Evolutionary conservation across 2,113 vertebrate species (phyloP).

Genomic region (Numida meleagris): DNA sequence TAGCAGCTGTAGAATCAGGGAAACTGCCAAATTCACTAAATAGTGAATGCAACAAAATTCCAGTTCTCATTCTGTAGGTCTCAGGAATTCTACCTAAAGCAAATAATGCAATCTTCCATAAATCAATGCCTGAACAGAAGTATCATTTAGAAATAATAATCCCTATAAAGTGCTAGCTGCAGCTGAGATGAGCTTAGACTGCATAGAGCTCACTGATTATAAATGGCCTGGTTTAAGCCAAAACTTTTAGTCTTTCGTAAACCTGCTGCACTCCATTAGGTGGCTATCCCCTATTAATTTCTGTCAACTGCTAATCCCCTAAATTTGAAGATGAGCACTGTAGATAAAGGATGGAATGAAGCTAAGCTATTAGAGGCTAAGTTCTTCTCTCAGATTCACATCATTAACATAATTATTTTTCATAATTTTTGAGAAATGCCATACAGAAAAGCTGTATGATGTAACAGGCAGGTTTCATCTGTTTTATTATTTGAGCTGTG

Average conservation of each 20-base stretch:
- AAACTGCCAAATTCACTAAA: background rate
- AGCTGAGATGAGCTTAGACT: background rate
- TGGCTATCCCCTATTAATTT: background rate
- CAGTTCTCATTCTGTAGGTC: background rate
- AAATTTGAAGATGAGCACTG: background rate
- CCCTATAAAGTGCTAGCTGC: background rate
- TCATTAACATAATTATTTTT: background rate
- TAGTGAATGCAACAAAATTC: background rate
- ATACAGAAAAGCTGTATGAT: background rate
- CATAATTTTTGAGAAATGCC: background rate
- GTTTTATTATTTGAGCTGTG: background rate
- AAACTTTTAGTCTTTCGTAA: background rate
- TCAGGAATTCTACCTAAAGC: background rate
- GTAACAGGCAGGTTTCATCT: background rate
- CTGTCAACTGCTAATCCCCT: background rate
- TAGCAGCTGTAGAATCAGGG: background rate
- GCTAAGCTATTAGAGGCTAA: background rate
- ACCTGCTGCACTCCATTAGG: background rate
- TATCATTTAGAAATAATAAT: background rate
- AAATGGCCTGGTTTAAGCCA: background rate
- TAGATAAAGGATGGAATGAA: background rate
- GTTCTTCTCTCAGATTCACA: background rate
- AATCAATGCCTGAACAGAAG: background rate
- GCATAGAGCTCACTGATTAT: background rate
- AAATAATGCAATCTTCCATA: background rate